Evolutionary conservation across 2,797 vertebrate genomes (phyloP), one percentile per base, ranked within the genome.

Genomic region (Lophius americanus): DNA sequence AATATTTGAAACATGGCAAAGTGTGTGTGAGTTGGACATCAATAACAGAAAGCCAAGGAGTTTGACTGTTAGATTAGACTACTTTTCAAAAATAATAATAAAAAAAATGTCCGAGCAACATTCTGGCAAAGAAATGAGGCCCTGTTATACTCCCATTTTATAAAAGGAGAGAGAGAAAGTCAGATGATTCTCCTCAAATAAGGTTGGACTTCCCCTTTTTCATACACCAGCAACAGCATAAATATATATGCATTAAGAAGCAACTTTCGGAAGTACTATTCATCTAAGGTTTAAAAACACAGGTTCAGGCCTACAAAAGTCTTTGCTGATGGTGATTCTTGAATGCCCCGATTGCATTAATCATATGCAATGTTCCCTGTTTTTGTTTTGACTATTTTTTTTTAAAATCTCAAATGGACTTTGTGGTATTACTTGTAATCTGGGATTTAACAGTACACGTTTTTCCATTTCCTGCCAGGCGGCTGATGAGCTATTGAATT

Each of bases 401-500:
- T 23, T 23, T 23, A 1, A 23, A 1, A 23, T 23, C 23, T 23
- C 23, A 44, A 12, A 44, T 44, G 43, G 7, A 10, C 43, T 10
- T 10, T 12, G 8, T 11, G 9, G 10, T 44, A 44, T 44, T 11
- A 41, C 49, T 49, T 55, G 43, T 32, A 37, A 37, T 32, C 9
- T 58, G 47, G 46, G 1, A 32, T 60, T 49, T 39, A 68, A 47
- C 52, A 44, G 37, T n/a, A 7, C n/a, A 58, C 49, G 32, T 35
- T 52, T 65, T 63, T 75, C 47, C 41, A 37, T 13, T 32, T 33
- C 5, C 42, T 66, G 48, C 53, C 35, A 11, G 52, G 23, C 44
- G 43, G 46, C 70, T 46, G 51, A 51, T 33, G 63, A 70, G 51
- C 53, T 61, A 36, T 67, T 66, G 49, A 51, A 36, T 37, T 33